phyloP scores from a whole-genome alignment of 2,888 invertebrate genomes.

The Branchipolynoe longqiensis region DNA sequence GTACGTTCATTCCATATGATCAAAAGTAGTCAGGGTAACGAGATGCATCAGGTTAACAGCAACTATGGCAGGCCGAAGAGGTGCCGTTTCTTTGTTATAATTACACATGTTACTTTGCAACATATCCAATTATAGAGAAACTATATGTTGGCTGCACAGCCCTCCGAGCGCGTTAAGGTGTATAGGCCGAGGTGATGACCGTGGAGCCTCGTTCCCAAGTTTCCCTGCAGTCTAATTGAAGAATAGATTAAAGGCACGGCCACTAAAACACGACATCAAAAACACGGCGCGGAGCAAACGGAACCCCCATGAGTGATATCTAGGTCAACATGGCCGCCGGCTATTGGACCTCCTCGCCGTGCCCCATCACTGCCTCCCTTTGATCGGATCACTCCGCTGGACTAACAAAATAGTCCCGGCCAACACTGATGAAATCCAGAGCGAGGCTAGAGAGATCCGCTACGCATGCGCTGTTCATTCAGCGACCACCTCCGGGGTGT shows the following conservation, averaged over 20 bases:
- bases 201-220: neutral
- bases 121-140: neutral
- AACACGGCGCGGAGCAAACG: neutral
- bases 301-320: neutral
- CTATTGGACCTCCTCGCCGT: neutral
- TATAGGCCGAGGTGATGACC: neutral
- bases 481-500: neutral
- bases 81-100: too few species aligned
- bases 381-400: neutral
- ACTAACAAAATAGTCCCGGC: neutral
- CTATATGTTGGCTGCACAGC: neutral
- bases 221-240: neutral
- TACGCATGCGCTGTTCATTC: neutral
- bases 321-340: neutral
- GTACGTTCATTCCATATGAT: too few species aligned
- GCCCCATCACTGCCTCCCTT: neutral
- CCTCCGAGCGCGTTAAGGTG: neutral
- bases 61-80: too few species aligned
- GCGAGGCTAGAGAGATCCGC: neutral
- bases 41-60: too few species aligned
- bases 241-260: conserved; percentile 2
- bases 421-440: neutral
- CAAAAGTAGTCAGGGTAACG: too few species aligned
- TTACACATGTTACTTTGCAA: too few species aligned
- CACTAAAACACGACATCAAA: neutral